Percentiles rank a stretch among this genome's conserved stretches.
phyloP scores from a whole-genome alignment of 2,888 invertebrate species.

The Dorcus hopei region DNA sequence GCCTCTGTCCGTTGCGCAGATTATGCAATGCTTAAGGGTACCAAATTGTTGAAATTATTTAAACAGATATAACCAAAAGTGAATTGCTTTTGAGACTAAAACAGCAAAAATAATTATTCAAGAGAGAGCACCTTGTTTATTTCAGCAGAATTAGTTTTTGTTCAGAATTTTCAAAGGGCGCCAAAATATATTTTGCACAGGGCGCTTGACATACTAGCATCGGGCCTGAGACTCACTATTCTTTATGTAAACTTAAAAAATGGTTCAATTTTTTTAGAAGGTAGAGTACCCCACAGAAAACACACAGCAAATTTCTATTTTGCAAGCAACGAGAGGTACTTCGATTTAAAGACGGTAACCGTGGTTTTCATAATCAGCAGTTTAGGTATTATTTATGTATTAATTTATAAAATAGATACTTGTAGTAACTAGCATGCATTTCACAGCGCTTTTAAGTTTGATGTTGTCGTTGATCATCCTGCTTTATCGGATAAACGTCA shows the following conservation, averaged over 20 bases:
- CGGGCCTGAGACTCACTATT: too few species aligned
- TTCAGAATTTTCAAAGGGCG: too few species aligned
- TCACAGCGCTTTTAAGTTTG: constrained; percentile 55
- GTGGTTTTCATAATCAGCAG: constrained; percentile 63
- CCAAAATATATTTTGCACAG: too few species aligned
- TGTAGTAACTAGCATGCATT: constrained; percentile 11
- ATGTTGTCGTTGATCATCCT: constrained; percentile 62
- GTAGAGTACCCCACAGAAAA: neutral
- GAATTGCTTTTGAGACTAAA: too few species aligned
- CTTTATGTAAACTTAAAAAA: neutral
- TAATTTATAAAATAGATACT: neutral
- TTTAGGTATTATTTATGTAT: constrained; percentile 46
- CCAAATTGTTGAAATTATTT: too few species aligned
- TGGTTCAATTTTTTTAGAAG: neutral
- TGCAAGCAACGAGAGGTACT: constrained; percentile 64
- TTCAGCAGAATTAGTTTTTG: too few species aligned
- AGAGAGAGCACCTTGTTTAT: too few species aligned
- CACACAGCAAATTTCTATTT: constrained; percentile 71
- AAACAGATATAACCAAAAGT: too few species aligned
- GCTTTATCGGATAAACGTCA: constrained; percentile 60
- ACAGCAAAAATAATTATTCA: too few species aligned
- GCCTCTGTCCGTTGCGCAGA: too few species aligned
- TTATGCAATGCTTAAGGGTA: too few species aligned
- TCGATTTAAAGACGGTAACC: constrained; percentile 64
- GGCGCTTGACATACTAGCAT: too few species aligned